Percentiles rank a stretch among this genome's conserved stretches.
phyloP scores from a whole-genome alignment of 2,113 vertebrate genomes.

The Oxyura jamaicensis region DNA sequence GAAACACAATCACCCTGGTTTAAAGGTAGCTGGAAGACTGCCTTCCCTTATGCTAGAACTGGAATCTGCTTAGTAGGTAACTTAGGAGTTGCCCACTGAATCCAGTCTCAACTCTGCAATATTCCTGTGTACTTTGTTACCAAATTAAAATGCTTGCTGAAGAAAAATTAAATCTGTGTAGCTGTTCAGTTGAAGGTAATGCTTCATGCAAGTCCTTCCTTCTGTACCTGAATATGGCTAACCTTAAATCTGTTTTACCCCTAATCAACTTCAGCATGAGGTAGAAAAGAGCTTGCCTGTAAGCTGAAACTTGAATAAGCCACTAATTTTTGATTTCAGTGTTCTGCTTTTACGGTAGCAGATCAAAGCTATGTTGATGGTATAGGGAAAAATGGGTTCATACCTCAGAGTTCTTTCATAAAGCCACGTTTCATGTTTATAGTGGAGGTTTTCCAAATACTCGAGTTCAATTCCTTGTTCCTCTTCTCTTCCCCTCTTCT shows the following conservation, averaged over 20 bases:
- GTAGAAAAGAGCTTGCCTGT: not conserved
- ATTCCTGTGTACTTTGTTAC: not conserved
- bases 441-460: conserved; percentile 86
- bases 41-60: not conserved
- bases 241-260: not conserved
- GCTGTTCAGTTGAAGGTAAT: not conserved
- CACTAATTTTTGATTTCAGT: not conserved
- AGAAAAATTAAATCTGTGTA: not conserved
- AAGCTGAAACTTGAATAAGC: not conserved
- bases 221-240: not conserved
- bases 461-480: conserved; percentile 86
- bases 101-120: not conserved
- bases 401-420: conserved; percentile 79
- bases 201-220: not conserved
- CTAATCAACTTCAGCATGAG: not conserved
- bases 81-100: accelerated
- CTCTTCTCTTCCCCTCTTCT: conserved; percentile 80
- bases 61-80: not conserved
- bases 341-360: not conserved
- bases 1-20: not conserved
- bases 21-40: not conserved
- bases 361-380: not conserved
- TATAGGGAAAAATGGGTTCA: not conserved
- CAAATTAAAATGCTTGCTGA: not conserved
- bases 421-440: conserved; percentile 87